Base-by-base conservation (phyloP, 1,140 invertebrate genomes). In the Oryzaephilus surinamensis region DNA sequence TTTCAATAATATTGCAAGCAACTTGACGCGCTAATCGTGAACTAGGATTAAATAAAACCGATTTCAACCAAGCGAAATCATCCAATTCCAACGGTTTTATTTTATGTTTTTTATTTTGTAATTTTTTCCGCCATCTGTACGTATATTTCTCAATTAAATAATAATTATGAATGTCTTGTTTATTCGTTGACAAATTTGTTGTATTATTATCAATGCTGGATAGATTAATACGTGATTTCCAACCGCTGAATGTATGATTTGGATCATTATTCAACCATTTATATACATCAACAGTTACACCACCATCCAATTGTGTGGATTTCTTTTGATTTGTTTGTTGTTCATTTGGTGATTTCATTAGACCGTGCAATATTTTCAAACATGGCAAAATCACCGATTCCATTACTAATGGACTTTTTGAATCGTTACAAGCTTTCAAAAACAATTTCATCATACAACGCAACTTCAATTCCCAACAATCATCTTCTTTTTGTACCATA, bases 381-480 rank as follows among this genome's bases (percentile, higher is more conserved):
- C 88, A 93, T 0, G 89, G 89, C 35, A 89, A 57, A 27, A 81
- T 79, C 1, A 87, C 72, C 26, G 74, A 76, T 50, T 87, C 81
- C 69, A 84, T 79, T 0, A 88, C 77, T 8, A 78, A 70, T 2
- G 85, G 79, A 57, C 73, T 81, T 42, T 73, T 74, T 0, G 70
- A 77, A 48, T 79, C 75, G 50, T 74, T 73, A 46, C 70, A 87
- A 36, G 73, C 80, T 66, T 83, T 77, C 26, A 88, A 58, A 54
- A 91, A 92, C 16, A 94, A 59, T 36, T 81, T 74, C 68, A 97
- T 84, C 13, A 96, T 83, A 55, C 87, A 89, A 24, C 87, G 77
- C 0, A 97, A 64, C 56, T 93, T 84, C 37, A 85, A 79, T 61
- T 97, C 92, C 93, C 93, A 97, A 60, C 92, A 97, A 0, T 83